phyloP scores from a whole-genome alignment of 2,797 vertebrate genomes.

The Rhynchotus rufescens region DNA sequence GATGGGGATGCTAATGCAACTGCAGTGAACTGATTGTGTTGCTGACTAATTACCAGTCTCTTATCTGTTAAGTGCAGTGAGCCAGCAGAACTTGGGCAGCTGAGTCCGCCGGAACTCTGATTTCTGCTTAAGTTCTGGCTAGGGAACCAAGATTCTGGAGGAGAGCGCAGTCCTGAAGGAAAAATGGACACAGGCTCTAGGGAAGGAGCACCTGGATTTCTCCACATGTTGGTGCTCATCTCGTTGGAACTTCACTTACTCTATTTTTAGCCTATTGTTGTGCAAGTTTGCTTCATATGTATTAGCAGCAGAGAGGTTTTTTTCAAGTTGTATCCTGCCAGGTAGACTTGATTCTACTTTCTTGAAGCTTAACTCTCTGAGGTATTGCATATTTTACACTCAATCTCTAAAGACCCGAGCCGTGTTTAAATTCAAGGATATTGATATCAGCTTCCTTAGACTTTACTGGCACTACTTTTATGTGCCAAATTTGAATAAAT shows the following conservation, averaged over 20 bases:
- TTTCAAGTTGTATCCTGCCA: neutral
- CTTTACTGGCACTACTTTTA: neutral
- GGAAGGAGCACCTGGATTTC: neutral
- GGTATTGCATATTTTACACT: neutral
- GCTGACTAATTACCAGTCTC: neutral
- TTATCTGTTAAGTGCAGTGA: rapidly evolving
- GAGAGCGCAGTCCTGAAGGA: neutral
- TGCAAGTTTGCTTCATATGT: neutral
- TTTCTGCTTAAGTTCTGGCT: neutral
- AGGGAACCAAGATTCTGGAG: neutral
- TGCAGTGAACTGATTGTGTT: neutral
- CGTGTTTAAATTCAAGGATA: neutral
- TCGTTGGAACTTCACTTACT: neutral
- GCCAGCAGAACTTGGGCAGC: neutral
- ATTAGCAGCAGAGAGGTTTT: neutral
- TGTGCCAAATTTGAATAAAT: neutral
- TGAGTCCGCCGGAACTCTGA: neutral
- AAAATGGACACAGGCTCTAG: neutral
- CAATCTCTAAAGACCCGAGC: neutral
- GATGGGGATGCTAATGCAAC: neutral
- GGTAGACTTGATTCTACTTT: neutral
- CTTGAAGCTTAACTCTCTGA: neutral
- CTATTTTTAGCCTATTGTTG: neutral
- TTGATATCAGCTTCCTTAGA: neutral
- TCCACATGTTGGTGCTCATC: neutral